phyloP scores from a whole-genome alignment of 2,888 invertebrate species.

The Drosophila mimica region DNA sequence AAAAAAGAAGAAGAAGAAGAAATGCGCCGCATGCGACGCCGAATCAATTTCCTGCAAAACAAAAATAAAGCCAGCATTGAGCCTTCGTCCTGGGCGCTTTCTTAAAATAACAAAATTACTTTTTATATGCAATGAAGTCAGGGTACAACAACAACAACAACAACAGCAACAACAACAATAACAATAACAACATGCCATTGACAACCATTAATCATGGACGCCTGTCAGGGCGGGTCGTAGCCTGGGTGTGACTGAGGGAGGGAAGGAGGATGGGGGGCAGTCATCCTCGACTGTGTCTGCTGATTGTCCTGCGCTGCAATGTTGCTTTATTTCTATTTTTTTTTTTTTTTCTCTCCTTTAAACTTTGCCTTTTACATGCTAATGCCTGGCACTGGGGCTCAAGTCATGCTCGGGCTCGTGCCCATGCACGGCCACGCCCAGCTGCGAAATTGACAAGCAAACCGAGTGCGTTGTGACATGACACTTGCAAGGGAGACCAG shows the following conservation, averaged over 20 bases:
- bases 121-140: constrained; percentile 71
- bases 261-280: constrained; percentile 8
- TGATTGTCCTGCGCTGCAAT: constrained; percentile 75
- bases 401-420: constrained; percentile 65
- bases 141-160: constrained; percentile 30
- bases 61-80: constrained; percentile 30
- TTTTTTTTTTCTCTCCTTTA: constrained; percentile 38
- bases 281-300: constrained; percentile 40
- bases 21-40: constrained; percentile 65
- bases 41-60: constrained; percentile 79
- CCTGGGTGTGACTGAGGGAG: constrained; percentile 38
- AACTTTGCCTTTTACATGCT: constrained; percentile 72
- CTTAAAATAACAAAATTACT: constrained; percentile 81
- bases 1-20: constrained; percentile 45
- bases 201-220: constrained; percentile 86
- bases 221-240: constrained; percentile 82
- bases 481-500: constrained; percentile 70
- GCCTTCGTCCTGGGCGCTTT: constrained; percentile 65
- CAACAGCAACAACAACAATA: constrained; percentile 36
- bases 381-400: constrained; percentile 69
- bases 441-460: constrained; percentile 76
- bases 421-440: constrained; percentile 72
- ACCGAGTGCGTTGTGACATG: constrained; percentile 78
- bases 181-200: constrained; percentile 80
- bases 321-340: constrained; percentile 30